phyloP scores from a whole-genome alignment of 2,113 vertebrate genomes.

The Taxidea taxus region DNA sequence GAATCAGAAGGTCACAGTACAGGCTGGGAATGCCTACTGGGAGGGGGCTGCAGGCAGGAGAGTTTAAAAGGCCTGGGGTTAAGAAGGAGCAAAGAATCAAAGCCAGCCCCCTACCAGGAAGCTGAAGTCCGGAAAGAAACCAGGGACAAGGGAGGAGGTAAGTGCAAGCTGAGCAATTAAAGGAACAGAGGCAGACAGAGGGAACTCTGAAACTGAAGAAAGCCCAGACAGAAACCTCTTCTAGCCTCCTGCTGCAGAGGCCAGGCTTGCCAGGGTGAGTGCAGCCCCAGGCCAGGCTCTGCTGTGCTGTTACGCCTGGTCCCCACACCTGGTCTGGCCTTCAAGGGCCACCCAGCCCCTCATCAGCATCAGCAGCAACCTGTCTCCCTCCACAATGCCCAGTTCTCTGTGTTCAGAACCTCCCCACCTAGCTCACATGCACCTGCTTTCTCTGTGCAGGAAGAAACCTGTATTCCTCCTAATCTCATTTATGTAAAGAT shows the following conservation, averaged over 20 bases:
- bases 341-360: neutral
- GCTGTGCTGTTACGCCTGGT: accelerated
- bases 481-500: neutral
- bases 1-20: neutral
- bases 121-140: neutral
- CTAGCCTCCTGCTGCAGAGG: neutral
- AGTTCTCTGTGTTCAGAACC: neutral
- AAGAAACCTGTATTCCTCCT: neutral
- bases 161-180: neutral
- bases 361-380: neutral
- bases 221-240: neutral
- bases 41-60: neutral
- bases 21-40: neutral
- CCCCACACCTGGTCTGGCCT: neutral
- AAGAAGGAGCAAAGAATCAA: neutral
- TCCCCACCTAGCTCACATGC: neutral
- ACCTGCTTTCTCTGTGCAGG: neutral
- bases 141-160: neutral
- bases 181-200: neutral
- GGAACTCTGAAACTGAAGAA: neutral
- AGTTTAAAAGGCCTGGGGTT: neutral
- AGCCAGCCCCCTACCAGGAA: neutral
- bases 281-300: neutral
- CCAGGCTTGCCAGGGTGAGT: neutral
- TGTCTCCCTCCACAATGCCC: neutral